A percentile compares a stretch with the other conserved stretches of the same genome.
phyloP scores from a whole-genome alignment of 2,797 vertebrate species.

The Lithobates pipiens region DNA sequence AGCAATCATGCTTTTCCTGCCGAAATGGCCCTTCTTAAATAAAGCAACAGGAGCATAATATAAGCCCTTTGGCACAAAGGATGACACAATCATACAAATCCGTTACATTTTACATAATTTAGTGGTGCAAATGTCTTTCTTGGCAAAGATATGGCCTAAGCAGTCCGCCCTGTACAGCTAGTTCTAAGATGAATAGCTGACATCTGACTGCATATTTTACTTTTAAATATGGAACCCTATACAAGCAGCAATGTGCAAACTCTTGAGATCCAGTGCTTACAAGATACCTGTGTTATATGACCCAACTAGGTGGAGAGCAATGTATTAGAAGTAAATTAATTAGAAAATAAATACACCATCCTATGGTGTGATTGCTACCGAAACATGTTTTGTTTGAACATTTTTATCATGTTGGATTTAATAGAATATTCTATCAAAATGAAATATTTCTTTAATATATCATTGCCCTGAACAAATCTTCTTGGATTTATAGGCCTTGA shows the following conservation, averaged over 20 bases:
- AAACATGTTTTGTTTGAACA: background rate
- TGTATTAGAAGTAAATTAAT: background rate
- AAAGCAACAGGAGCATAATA: background rate
- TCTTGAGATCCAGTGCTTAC: slow-evolving; percentile 3
- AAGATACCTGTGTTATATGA: slow-evolving; percentile 5
- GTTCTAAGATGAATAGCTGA: background rate
- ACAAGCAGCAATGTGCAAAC: background rate
- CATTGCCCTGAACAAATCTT: background rate
- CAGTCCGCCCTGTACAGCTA: background rate
- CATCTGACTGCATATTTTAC: background rate
- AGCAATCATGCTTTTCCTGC: slow-evolving; percentile 1
- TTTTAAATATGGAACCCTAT: background rate
- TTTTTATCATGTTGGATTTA: background rate
- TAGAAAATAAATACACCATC: background rate
- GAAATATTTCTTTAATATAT: background rate
- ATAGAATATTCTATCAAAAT: background rate
- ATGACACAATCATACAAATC: background rate
- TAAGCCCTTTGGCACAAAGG: slow-evolving; percentile 24
- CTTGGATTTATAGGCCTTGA: background rate
- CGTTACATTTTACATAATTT: background rate
- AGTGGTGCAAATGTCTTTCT: background rate
- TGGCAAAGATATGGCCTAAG: background rate
- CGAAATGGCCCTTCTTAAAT: background rate
- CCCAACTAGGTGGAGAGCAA: background rate
- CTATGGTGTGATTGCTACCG: background rate